Conservation (phyloP, 2,888 invertebrate species). For the Deroplatys truncata region DNA sequence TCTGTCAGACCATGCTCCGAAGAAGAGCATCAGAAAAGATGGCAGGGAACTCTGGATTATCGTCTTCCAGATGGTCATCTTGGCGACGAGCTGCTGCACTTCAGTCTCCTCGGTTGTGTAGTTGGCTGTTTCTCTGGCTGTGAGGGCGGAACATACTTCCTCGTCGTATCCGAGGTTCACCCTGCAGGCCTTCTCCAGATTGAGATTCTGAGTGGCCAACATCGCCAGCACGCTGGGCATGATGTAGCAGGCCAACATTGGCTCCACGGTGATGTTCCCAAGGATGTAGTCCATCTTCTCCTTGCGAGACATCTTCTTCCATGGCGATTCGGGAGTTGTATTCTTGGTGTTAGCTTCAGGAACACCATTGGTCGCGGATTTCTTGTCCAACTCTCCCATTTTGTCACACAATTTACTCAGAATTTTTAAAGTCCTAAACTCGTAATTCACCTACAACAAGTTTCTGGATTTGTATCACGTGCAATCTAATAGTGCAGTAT, state of each 20-base stretch:
- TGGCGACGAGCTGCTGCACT: conserved; percentile 70
- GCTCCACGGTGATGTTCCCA: conserved; percentile 69
- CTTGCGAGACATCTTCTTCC: conserved; percentile 20
- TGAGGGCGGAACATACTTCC: conserved; percentile 71
- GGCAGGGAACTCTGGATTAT: conserved; percentile 77
- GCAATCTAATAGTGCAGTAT: too few relatives aligned
- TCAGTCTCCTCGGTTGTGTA: conserved; percentile 58
- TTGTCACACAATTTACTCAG: not conserved
- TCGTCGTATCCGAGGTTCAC: conserved; percentile 72
- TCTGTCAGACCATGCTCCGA: conserved; percentile 68
- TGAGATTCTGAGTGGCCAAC: conserved; percentile 78
- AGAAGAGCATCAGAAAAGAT: conserved; percentile 74
- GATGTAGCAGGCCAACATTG: conserved; percentile 70
- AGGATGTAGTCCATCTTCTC: conserved; percentile 53
- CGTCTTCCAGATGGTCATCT: conserved; percentile 83
- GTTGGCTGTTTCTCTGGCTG: conserved; percentile 64
- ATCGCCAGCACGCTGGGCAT: conserved; percentile 62
- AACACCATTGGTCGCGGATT: too few relatives aligned
- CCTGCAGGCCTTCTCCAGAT: conserved; percentile 80
- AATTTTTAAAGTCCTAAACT: too few relatives aligned
- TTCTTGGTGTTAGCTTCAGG: too few relatives aligned
- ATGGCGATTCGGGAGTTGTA: not conserved
- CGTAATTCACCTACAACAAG: too few relatives aligned
- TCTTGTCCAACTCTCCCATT: not conserved
- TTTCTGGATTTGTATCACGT: too few relatives aligned